phyloP scores from a whole-genome alignment of 2,888 invertebrate genomes.

The Geophilus truncorum region DNA sequence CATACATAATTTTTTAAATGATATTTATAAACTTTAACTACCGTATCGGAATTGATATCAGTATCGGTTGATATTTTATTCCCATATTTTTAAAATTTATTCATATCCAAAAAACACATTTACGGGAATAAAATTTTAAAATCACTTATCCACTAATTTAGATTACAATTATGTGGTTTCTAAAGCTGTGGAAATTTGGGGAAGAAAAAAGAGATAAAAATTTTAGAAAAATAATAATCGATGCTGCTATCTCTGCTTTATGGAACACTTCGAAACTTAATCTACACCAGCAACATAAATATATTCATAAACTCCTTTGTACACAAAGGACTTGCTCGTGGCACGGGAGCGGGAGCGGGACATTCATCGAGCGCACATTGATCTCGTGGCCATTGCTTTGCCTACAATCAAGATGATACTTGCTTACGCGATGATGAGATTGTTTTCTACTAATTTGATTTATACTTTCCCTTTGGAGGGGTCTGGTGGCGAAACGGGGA shows the following conservation, averaged over 20 bases:
- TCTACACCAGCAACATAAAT: neutral
- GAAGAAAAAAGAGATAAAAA: neutral
- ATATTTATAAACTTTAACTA: no score
- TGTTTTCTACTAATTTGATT: slow-evolving; percentile 12
- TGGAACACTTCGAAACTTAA: neutral
- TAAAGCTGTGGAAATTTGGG: no score
- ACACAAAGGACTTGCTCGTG: neutral
- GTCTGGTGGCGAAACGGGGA: slow-evolving; percentile 3
- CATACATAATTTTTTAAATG: no score
- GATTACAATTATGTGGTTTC: no score
- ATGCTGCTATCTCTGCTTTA: neutral
- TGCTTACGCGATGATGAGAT: slow-evolving; percentile 3
- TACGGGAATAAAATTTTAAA: no score
- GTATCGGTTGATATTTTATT: no score
- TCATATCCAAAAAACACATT: no score
- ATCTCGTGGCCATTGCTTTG: neutral
- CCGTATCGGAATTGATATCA: no score
- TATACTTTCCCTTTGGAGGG: neutral
- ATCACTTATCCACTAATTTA: no score
- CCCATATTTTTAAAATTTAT: no score
- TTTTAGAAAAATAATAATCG: neutral
- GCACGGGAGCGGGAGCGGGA: neutral
- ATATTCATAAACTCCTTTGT: neutral
- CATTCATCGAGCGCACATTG: neutral
- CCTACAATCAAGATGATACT: neutral